These are phyloP conservation scores for Drosophila baimaii DNA, from an alignment of 1,140 invertebrate species.

Conservation along the genomic window DNA sequence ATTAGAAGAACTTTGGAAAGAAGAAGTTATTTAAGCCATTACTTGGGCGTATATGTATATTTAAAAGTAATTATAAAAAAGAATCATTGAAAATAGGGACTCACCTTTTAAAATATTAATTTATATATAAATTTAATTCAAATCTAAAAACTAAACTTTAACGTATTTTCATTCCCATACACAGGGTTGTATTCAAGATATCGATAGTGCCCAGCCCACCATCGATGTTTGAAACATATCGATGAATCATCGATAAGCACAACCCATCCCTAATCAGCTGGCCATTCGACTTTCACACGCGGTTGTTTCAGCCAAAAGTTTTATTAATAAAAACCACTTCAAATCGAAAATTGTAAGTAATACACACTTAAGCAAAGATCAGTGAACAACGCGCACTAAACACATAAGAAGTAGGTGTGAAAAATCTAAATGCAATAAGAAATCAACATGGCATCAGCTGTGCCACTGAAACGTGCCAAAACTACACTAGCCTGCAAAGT, in stretches of 20 bases:
- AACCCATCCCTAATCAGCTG: slow-evolving; percentile 5
- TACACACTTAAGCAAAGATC: background rate
- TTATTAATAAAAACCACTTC: background rate
- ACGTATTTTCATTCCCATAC: background rate
- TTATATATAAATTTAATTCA: background rate
- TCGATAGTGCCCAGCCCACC: background rate
- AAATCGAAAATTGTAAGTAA: slow-evolving; percentile 8
- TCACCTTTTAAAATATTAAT: background rate
- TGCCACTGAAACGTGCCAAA: slow-evolving; percentile 19
- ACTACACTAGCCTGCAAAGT: slow-evolving; percentile 33
- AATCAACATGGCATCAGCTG: slow-evolving; percentile 32
- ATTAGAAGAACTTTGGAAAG: too few relatives aligned
- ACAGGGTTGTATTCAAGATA: background rate
- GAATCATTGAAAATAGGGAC: too few relatives aligned
- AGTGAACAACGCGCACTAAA: background rate
- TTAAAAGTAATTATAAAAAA: too few relatives aligned
- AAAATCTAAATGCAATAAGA: background rate
- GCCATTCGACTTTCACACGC: slow-evolving; percentile 7
- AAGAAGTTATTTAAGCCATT: too few relatives aligned
- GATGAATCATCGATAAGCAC: background rate
- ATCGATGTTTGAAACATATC: background rate
- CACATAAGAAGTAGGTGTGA: background rate
- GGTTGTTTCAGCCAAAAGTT: slow-evolving; percentile 11
- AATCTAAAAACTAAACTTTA: background rate
- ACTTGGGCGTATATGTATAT: too few relatives aligned